Evolutionary conservation across 1,140 invertebrate genomes (phyloP).

Genomic region (Atta cephalotes): DNA sequence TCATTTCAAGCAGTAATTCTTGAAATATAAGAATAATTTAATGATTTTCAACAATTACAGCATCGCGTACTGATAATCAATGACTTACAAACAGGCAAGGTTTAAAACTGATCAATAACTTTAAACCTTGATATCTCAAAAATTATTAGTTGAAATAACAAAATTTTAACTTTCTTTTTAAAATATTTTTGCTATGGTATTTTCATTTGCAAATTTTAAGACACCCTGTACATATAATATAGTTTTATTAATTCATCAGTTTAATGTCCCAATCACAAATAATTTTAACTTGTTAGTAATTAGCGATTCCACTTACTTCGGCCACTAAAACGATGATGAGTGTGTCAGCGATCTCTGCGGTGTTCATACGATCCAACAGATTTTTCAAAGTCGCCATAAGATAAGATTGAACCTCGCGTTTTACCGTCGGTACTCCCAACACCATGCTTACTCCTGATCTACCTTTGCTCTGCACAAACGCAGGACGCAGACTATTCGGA

Average conservation of each 20-base stretch:
- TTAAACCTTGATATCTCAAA: too few species aligned
- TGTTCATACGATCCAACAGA: constrained; percentile 93
- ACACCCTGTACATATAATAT: too few species aligned
- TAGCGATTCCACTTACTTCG: constrained; percentile 87
- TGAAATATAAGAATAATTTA: too few species aligned
- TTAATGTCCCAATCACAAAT: neutral
- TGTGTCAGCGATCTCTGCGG: constrained; percentile 92
- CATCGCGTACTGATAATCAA: too few species aligned
- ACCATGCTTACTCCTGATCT: constrained; percentile 93
- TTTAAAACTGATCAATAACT: too few species aligned
- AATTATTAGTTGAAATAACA: too few species aligned
- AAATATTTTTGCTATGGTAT: too few species aligned
- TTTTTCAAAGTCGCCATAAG: constrained; percentile 95
- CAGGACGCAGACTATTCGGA: constrained; percentile 92
- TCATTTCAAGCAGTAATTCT: too few species aligned
- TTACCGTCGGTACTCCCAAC: constrained; percentile 95
- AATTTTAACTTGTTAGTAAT: neutral
- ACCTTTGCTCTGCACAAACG: constrained; percentile 92
- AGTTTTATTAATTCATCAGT: constrained; percentile 33
- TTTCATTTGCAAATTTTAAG: too few species aligned
- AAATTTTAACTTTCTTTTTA: too few species aligned
- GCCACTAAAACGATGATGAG: constrained; percentile 97
- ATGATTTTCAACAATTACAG: too few species aligned
- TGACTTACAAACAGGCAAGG: too few species aligned
- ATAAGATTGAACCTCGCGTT: constrained; percentile 95